Evolutionary conservation across 1,140 invertebrate species (phyloP).

Genomic region (Drepana arcuata): DNA sequence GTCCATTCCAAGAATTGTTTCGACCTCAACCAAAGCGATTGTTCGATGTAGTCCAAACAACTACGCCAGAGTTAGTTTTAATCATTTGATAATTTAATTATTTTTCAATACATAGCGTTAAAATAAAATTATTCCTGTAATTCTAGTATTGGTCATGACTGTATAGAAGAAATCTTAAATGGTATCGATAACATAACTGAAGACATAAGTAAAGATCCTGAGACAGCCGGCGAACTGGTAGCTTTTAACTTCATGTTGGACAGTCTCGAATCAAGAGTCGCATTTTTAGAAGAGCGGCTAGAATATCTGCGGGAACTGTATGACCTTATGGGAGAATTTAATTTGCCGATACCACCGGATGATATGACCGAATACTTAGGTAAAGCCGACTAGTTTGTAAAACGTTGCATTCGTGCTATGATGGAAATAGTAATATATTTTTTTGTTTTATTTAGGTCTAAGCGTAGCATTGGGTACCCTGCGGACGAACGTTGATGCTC

Average conservation of each 20-base stretch:
- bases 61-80: constrained; percentile 47
- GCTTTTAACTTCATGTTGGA: constrained; percentile 66
- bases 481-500: constrained; percentile 70
- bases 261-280: constrained; percentile 52
- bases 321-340: constrained; percentile 71
- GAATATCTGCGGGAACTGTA: constrained; percentile 70
- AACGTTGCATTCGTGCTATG: no score
- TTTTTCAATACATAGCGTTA: not conserved
- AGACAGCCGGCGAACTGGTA: constrained; percentile 49
- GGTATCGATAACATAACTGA: constrained; percentile 40
- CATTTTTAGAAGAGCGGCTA: constrained; percentile 56
- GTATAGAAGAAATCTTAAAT: constrained; percentile 43
- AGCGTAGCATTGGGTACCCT: constrained; percentile 66
- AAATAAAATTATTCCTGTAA: constrained; percentile 4
- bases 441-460: constrained; percentile 27
- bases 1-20: constrained; percentile 80
- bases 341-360: constrained; percentile 64
- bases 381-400: no score
- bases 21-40: constrained; percentile 78
- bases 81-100: not conserved
- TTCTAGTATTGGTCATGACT: constrained; percentile 42
- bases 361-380: constrained; percentile 70
- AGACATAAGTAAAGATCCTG: constrained; percentile 47
- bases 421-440: constrained; percentile 23
- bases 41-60: constrained; percentile 72